phyloP scores from a whole-genome alignment of 2,797 vertebrate genomes.

The Loris lydekkerianus region DNA sequence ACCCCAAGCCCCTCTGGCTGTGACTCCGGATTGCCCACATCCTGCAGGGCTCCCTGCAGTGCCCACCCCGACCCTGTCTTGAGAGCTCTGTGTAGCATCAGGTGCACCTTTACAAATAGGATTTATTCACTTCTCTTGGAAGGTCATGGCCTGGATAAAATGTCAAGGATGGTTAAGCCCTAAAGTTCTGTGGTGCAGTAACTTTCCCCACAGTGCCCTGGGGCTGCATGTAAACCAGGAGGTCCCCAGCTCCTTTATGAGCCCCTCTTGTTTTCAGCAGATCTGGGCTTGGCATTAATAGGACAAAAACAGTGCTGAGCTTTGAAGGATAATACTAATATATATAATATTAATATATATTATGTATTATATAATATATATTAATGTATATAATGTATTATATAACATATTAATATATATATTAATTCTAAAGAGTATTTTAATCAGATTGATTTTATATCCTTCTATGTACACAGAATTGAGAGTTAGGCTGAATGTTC shows the following conservation, averaged over 20 bases:
- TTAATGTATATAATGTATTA: no score
- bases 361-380: fast-evolving
- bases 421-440: no score
- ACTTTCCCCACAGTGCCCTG: fast-evolving
- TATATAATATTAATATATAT: not conserved
- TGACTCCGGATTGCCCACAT: not conserved
- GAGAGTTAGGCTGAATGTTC: fast-evolving
- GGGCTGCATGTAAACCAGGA: not conserved
- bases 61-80: not conserved
- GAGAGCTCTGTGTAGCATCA: fast-evolving
- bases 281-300: not conserved
- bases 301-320: not conserved
- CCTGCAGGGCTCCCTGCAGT: no score
- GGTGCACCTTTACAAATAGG: not conserved
- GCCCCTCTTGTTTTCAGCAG: not conserved
- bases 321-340: not conserved
- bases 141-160: no score
- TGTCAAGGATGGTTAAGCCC: not conserved
- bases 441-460: not conserved
- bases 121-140: no score
- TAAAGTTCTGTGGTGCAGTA: no score
- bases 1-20: not conserved
- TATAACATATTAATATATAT: not conserved
- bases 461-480: not conserved
- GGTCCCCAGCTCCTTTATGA: not conserved